These are phyloP conservation scores for Varanus komodoensis DNA, from an alignment of 2,113 vertebrate genomes.

Conservation along the genomic window DNA sequence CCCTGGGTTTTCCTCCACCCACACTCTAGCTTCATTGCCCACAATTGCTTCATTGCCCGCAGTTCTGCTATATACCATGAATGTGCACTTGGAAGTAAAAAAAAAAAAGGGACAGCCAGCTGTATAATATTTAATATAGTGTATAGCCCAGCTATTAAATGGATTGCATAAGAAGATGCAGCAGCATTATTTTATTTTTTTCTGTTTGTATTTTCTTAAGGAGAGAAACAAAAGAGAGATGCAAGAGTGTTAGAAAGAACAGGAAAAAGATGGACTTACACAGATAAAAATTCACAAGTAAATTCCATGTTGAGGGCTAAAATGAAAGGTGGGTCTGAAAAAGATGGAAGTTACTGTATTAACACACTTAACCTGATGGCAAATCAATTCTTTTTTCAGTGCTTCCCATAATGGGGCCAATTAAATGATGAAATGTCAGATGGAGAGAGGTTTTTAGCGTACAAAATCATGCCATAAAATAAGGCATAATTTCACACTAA, in stretches of 20 bases:
- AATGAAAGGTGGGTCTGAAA: not conserved
- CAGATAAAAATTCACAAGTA: not conserved
- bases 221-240: not conserved
- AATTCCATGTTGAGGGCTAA: not conserved
- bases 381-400: not conserved
- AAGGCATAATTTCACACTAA: not conserved
- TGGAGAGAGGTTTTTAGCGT: not conserved
- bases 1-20: too few relatives aligned
- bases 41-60: too few relatives aligned
- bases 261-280: not conserved
- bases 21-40: too few relatives aligned
- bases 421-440: not conserved
- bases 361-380: not conserved
- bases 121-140: too few relatives aligned
- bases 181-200: not conserved
- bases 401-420: not conserved
- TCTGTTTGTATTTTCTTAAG: not conserved
- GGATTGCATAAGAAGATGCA: not conserved
- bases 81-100: too few relatives aligned
- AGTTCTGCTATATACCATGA: too few relatives aligned
- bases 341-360: not conserved
- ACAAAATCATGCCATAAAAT: not conserved
- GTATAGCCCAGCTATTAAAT: not conserved
- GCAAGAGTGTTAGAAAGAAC: not conserved
- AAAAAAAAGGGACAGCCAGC: too few relatives aligned